These are phyloP conservation scores for Ectropis crepuscularia DNA, from an alignment of 2,888 invertebrate genomes.

Conservation along the genomic window DNA sequence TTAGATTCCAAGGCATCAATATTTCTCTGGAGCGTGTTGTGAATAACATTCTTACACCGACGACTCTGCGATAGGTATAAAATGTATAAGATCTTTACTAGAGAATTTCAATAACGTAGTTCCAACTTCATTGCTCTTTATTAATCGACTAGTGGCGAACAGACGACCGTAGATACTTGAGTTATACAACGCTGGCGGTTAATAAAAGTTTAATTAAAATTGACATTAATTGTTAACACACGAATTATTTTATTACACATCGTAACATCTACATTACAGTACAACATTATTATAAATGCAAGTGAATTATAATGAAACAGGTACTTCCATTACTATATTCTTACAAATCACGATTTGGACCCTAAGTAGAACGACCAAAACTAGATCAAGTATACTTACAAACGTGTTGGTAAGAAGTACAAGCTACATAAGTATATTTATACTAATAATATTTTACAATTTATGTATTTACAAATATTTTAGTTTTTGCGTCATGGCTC, in stretches of 20 bases:
- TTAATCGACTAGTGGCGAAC: too few relatives aligned
- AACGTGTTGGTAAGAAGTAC: conserved; percentile 11
- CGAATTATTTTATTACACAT: conserved; percentile 9
- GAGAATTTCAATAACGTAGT: too few relatives aligned
- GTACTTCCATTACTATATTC: conserved; percentile 27
- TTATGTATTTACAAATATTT: conserved; percentile 39
- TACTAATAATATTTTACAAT: background rate
- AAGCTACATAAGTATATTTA: background rate
- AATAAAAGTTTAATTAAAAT: conserved; percentile 18
- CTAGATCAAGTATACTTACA: conserved; percentile 30
- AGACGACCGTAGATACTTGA: background rate
- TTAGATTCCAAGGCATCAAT: too few relatives aligned
- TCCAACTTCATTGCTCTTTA: too few relatives aligned
- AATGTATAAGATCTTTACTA: too few relatives aligned
- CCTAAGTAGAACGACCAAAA: conserved; percentile 53
- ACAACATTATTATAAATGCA: conserved; percentile 33
- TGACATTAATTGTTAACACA: conserved; percentile 23
- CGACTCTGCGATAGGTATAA: too few relatives aligned
- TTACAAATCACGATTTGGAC: conserved; percentile 52
- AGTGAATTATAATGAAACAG: conserved; percentile 27
- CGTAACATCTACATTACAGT: conserved; percentile 3
- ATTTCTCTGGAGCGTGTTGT: too few relatives aligned
- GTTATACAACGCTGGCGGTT: background rate
- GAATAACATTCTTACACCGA: too few relatives aligned
- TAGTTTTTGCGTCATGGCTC: conserved; percentile 77